Conservation (phyloP, 2,797 vertebrate species). For the Coracias cyanogaster region DNA sequence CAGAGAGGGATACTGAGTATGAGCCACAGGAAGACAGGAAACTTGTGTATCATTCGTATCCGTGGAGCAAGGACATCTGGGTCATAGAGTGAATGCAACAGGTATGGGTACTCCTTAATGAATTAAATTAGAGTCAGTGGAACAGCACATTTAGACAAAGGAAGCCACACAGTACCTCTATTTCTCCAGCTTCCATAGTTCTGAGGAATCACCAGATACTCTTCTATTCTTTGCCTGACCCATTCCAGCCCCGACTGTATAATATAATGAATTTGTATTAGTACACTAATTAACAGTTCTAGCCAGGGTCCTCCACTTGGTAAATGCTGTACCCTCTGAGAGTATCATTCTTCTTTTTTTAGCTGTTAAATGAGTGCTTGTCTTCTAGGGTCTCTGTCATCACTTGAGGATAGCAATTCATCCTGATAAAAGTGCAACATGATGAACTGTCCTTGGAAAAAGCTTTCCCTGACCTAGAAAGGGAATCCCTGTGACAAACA, state of each 20-base stretch:
- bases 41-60: neutral
- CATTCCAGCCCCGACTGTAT: neutral
- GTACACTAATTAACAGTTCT: neutral
- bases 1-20: neutral
- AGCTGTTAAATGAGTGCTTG: neutral
- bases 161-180: rapidly evolving
- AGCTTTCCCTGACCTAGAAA: neutral
- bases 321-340: neutral
- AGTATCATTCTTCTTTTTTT: neutral
- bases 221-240: neutral
- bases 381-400: neutral
- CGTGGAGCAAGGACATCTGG: neutral
- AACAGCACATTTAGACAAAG: neutral
- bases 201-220: neutral
- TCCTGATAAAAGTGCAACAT: neutral
- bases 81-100: neutral
- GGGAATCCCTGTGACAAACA: neutral
- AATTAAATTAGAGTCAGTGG: neutral
- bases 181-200: neutral
- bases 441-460: neutral
- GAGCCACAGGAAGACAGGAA: neutral
- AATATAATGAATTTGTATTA: neutral
- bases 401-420: neutral
- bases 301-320: neutral
- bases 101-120: rapidly evolving